Conservation (phyloP, 2,113 vertebrate species). For the Istiophorus platypterus region DNA sequence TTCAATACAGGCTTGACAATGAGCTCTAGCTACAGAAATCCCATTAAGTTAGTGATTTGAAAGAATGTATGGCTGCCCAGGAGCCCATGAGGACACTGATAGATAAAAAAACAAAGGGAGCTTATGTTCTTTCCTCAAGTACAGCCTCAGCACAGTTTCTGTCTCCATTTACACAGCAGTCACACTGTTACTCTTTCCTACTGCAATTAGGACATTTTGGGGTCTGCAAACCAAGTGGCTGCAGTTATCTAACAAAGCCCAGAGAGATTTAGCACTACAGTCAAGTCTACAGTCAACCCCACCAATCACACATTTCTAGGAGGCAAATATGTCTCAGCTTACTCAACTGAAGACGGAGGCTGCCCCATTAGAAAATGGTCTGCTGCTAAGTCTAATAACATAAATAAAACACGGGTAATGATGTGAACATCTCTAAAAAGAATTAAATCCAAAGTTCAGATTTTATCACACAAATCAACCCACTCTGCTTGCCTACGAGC, state of each 20-base stretch:
- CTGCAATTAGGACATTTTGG: neutral
- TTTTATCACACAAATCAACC: neutral
- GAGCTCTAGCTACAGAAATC: constrained; percentile 7
- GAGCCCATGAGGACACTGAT: neutral
- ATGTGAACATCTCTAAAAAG: neutral
- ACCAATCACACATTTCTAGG: constrained; percentile 41
- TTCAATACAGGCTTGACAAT: neutral
- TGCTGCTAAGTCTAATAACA: neutral
- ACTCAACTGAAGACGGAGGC: neutral
- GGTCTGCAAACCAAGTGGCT: constrained; percentile 25
- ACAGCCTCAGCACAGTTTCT: constrained; percentile 5
- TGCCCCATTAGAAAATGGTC: neutral
- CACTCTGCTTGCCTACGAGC: neutral
- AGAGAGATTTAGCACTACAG: constrained; percentile 28
- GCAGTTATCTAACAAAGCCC: constrained; percentile 27
- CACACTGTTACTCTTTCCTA: neutral
- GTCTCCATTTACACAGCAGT: constrained; percentile 27
- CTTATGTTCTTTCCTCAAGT: constrained; percentile 13
- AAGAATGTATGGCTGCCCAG: neutral
- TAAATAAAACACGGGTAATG: constrained; percentile 26
- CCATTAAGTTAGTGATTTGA: neutral
- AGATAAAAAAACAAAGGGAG: neutral
- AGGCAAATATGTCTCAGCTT: constrained; percentile 4
- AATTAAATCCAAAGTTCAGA: neutral
- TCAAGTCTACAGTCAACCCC: constrained; percentile 41